A percentile compares a stretch with the other conserved stretches of the same genome.
phyloP scores from a whole-genome alignment of 2,113 vertebrate genomes.

The Merops nubicus region DNA sequence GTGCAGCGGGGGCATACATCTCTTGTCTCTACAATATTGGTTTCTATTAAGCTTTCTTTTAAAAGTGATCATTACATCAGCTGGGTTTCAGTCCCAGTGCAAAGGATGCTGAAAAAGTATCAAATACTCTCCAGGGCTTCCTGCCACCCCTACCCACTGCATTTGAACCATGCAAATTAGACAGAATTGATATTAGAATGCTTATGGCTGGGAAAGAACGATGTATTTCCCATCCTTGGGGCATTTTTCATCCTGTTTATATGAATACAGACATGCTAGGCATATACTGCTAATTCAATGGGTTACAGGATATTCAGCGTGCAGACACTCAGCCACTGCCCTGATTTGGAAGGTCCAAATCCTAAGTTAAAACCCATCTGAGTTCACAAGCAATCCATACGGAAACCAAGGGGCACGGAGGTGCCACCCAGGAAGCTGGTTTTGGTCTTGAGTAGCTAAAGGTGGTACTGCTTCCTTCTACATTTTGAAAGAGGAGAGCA shows the following conservation, averaged over 20 bases:
- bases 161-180: slow-evolving; percentile 35
- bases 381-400: background rate
- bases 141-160: background rate
- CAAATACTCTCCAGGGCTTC: slow-evolving; percentile 32
- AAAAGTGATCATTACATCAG: slow-evolving; percentile 48
- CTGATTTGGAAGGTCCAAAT: background rate
- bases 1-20: background rate
- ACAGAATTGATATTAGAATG: slow-evolving; percentile 46
- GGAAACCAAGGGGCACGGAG: background rate
- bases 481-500: background rate
- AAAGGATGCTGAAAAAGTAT: slow-evolving; percentile 46
- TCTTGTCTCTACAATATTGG: slow-evolving; percentile 5
- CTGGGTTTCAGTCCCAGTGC: slow-evolving; percentile 6
- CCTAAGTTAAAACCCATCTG: background rate
- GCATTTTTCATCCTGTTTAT: slow-evolving; percentile 31
- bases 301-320: background rate
- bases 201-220: background rate
- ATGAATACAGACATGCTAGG: background rate
- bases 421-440: background rate
- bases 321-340: background rate
- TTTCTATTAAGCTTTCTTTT: slow-evolving; percentile 55
- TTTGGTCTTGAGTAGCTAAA: background rate
- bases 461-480: background rate
- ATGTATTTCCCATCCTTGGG: slow-evolving; percentile 10
- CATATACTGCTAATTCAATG: background rate